A percentile compares a stretch with the other conserved stretches of the same genome.
These are phyloP conservation scores for Vidua chalybeata DNA, from an alignment of 2,113 vertebrate species.

Conservation along the genomic window DNA sequence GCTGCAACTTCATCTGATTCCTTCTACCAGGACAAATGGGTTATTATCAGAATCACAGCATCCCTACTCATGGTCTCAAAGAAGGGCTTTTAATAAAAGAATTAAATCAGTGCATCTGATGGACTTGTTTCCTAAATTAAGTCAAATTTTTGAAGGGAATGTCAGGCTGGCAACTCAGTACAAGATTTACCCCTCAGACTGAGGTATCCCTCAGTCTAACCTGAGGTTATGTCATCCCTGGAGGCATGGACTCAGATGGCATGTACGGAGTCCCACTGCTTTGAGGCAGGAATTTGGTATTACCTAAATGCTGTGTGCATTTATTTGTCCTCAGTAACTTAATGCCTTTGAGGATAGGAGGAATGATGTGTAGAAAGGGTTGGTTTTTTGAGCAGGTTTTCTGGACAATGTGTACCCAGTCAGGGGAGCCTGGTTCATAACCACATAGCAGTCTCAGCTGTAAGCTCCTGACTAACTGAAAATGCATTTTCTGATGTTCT, in stretches of 20 bases:
- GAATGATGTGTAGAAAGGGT: neutral
- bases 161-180: constrained; percentile 4
- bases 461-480: neutral
- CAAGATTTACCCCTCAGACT: neutral
- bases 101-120: constrained; percentile 34
- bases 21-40: neutral
- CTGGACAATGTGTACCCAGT: neutral
- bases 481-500: neutral
- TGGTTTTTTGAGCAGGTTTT: neutral
- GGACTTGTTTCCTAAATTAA: constrained; percentile 51
- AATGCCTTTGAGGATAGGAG: neutral
- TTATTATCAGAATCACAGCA: neutral
- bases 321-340: neutral
- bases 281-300: neutral
- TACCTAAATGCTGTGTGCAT: neutral
- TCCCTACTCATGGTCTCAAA: constrained; percentile 30
- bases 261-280: neutral
- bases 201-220: neutral
- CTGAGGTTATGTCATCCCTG: neutral
- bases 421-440: neutral
- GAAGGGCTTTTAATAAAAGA: constrained; percentile 59
- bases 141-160: neutral
- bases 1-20: neutral
- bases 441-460: neutral
- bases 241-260: neutral